Evolutionary conservation across 2,888 invertebrate genomes (phyloP).

Genomic region (Glyphotaelius pellucidus): DNA sequence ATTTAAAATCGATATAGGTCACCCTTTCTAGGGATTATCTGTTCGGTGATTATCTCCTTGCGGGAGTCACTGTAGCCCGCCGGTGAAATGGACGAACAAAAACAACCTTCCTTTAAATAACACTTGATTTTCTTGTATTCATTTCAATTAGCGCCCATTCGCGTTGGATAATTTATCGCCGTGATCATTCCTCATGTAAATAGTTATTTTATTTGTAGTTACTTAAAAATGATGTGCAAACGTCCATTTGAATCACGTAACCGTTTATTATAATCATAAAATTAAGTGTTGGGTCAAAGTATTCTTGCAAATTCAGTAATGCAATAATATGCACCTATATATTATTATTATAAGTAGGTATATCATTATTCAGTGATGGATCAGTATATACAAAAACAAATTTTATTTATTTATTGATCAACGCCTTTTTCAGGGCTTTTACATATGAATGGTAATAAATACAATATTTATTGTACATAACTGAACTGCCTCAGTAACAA

Average conservation of each 20-base stretch:
- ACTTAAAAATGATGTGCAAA: not conserved
- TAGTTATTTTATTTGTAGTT: slow-evolving; percentile 2
- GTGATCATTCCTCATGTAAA: not conserved
- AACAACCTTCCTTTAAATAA: not conserved
- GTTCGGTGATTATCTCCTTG: not conserved
- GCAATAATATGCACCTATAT: not conserved
- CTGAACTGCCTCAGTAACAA: too few species aligned
- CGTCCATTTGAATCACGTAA: not conserved
- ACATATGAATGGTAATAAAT: too few species aligned
- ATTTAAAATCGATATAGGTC: not conserved
- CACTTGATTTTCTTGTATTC: not conserved
- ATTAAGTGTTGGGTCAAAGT: not conserved
- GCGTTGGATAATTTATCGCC: not conserved
- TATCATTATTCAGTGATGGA: too few species aligned
- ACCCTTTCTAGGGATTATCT: not conserved
- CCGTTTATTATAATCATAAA: not conserved
- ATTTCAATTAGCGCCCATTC: not conserved
- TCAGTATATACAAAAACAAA: too few species aligned
- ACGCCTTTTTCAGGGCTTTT: too few species aligned
- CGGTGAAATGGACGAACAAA: not conserved
- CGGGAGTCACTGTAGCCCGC: not conserved
- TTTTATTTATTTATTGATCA: too few species aligned
- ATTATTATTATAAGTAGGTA: too few species aligned
- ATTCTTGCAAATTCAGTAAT: not conserved
- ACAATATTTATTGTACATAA: too few species aligned